Base-by-base conservation (phyloP, 2,888 invertebrate species). In the Thalpophila matura region DNA sequence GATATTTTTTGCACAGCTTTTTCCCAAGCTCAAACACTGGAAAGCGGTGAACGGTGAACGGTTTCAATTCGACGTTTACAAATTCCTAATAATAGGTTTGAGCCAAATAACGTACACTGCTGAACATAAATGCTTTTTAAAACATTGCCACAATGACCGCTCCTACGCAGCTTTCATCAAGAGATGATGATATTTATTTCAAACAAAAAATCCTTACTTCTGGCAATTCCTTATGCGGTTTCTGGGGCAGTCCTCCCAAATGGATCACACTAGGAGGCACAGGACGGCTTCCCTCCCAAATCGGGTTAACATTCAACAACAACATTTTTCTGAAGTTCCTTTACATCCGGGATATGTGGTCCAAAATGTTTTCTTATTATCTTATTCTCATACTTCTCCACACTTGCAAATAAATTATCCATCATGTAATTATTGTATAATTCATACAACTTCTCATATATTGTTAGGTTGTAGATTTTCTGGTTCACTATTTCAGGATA, bases 161-260 rank as follows among this genome's bases (percentile, higher is more conserved):
- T n/a, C n/a, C n/a, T n/a, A n/a, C n/a, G n/a, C n/a, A n/a, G n/a
- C n/a, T n/a, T n/a, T n/a, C n/a, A n/a, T n/a, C n/a, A n/a, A n/a
- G n/a, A n/a, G n/a, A n/a, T n/a, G n/a, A n/a, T n/a, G n/a, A n/a
- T n/a, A n/a, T n/a, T n/a, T n/a, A n/a, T n/a, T n/a, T n/a, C n/a
- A 40, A 24, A 24, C 5, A 24, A 24, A 14, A 33, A 5, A 3
- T 35, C 64, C 59, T 59, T 80, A 94, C 95, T 80, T 86, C 65
- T 2, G 93, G 92, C 35, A 95, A 77, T 10, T 87, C 79, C 47
- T 91, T 87, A 7, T 83, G 63, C 3, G 85, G 81, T n/a, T 82
- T 85, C 27, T 90, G 81, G 75, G 93, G 94, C 33, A 91, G 69
- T 2, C 93, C 86, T 29, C 85, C 83, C 60, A 86, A 79, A 12